Evolutionary conservation across 2,888 invertebrate genomes (phyloP).

Genomic region (Ganaspis brasiliensis): DNA sequence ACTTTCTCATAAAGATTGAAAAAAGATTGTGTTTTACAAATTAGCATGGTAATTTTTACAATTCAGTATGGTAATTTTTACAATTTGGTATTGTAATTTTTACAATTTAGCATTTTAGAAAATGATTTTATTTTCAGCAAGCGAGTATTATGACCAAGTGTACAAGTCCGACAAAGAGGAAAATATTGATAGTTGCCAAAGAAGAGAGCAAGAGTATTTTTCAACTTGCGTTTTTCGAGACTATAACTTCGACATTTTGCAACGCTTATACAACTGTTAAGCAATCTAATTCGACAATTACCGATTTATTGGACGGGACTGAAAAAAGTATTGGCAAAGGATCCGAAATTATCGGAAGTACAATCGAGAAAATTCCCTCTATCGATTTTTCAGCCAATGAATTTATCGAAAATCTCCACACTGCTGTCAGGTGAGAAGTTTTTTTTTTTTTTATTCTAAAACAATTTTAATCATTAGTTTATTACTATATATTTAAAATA

Average conservation of each 20-base stretch:
- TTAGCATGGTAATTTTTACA: too few species aligned
- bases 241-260: constrained; percentile 63
- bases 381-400: constrained; percentile 79
- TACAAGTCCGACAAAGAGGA: constrained; percentile 55
- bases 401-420: constrained; percentile 69
- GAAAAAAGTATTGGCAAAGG: constrained; percentile 65
- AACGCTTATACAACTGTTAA: constrained; percentile 65
- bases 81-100: too few species aligned
- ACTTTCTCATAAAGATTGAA: too few species aligned
- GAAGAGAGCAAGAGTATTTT: constrained; percentile 59
- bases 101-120: too few species aligned
- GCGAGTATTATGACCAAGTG: constrained; percentile 65
- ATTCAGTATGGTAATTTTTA: too few species aligned
- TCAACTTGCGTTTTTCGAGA: constrained; percentile 64
- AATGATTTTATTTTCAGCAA: constrained; percentile 63
- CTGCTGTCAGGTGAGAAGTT: constrained; percentile 63
- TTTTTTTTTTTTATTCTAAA: neutral
- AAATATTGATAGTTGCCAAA: constrained; percentile 26
- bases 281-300: constrained; percentile 64
- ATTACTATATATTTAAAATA: neutral
- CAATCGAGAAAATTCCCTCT: constrained; percentile 79
- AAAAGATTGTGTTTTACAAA: too few species aligned
- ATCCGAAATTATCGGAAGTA: constrained; percentile 68
- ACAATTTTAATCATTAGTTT: neutral
- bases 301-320: constrained; percentile 62